Base-by-base conservation (phyloP, 1,140 invertebrate genomes). In the Ips nitidus region DNA sequence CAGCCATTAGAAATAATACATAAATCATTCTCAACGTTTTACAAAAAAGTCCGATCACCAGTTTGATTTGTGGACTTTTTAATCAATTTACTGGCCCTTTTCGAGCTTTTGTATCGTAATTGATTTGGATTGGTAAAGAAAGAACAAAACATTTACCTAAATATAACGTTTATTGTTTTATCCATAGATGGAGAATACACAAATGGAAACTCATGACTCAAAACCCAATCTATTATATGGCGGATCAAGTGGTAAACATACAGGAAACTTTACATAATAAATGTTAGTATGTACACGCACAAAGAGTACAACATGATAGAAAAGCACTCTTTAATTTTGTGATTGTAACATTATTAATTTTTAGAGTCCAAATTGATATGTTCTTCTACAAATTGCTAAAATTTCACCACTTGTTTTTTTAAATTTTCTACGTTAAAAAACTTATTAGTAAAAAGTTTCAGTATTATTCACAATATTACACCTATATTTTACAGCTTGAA, bases 1-100 rank as follows among this genome's bases (percentile, higher is more conserved):
- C 66, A 43, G 70, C 69, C 69, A 73, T 73, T 73, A 73, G 66
- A 68, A 66, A 71, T 67, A 66, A 69, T 38, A 69, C 66, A 71
- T 73, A 73, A 73, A 73, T 73, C 72, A 73, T 63, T 55, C 5
- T 55, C 36, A 42, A 43, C 40, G 22, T 37, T 36, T 22, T 38
- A 37, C 55, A 71, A 71, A 71, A 71, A 71, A 71, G 52, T 68
- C 62, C 59, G 22, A 68, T 71, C 69, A 71, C 66, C 61, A 42
- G 63, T 71, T 69, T 71, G 52, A 71, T 71, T 71, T 66, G 41
- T 66, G 37, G 52, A 67, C 52, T 53, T 61, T 55, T 55, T 66
- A 43, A 37, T 58, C 39, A 38, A 38, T 50, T 66, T 50, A 22
- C 7, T 57, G 56, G 55, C 22, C 22, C 2, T 58, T 60, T 71